Percentiles rank a stretch among this genome's conserved stretches.
Conservation (phyloP, 92 coral and sea anemone species). For the Phenganax stokvisi region DNA sequence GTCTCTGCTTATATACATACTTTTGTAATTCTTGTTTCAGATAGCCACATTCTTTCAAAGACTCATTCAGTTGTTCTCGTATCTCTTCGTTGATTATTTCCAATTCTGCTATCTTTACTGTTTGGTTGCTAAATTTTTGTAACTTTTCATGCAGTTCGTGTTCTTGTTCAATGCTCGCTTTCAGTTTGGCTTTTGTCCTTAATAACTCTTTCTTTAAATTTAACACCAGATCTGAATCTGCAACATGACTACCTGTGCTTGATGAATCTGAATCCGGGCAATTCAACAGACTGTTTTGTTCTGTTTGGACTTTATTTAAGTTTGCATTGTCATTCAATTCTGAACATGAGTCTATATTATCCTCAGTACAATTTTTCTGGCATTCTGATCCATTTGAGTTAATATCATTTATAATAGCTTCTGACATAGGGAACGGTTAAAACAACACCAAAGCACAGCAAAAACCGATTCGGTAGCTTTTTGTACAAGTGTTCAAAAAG, state of each 20-base stretch:
- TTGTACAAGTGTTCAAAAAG: neutral
- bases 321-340: slow-evolving; percentile 7
- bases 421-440: slow-evolving; percentile 32
- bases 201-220: slow-evolving; percentile 53
- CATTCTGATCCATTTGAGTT: slow-evolving; percentile 5
- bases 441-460: neutral
- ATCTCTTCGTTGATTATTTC: slow-evolving; percentile 77
- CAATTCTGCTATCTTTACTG: slow-evolving; percentile 64
- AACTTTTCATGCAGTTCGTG: slow-evolving; percentile 61
- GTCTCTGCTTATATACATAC: slow-evolving; percentile 43
- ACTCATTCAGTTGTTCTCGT: slow-evolving; percentile 58
- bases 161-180: slow-evolving; percentile 68
- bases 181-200: slow-evolving; percentile 62
- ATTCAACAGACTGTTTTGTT: neutral
- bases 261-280: neutral
- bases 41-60: slow-evolving; percentile 60
- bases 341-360: neutral
- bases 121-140: slow-evolving; percentile 56
- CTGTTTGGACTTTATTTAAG: neutral
- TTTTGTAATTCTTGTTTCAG: slow-evolving; percentile 67
- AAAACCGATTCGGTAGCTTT: neutral
- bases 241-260: neutral
- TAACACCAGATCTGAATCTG: neutral
- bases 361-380: slow-evolving; percentile 9
- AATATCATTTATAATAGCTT: slow-evolving; percentile 2